phyloP scores from a whole-genome alignment of 2,888 invertebrate species.

The Hylaea fasciaria region DNA sequence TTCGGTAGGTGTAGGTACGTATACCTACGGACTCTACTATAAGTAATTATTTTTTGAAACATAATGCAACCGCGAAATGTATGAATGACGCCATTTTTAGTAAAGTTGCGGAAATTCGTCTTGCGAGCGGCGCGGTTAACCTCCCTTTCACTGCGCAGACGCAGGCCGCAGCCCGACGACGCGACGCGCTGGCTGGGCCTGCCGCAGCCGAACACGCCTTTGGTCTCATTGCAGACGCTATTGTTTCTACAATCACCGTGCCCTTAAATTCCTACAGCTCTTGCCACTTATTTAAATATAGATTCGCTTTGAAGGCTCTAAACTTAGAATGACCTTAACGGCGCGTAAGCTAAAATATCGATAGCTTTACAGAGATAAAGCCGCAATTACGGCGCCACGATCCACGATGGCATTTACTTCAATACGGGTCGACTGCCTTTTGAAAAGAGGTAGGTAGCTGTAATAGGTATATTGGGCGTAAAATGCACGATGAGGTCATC shows the following conservation, averaged over 20 bases:
- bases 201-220: constrained; percentile 26
- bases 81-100: constrained; percentile 83
- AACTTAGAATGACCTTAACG: constrained; percentile 14
- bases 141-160: constrained; percentile 75
- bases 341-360: constrained; percentile 42
- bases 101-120: constrained; percentile 78
- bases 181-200: constrained; percentile 70
- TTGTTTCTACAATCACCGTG: constrained; percentile 8
- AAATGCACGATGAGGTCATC: constrained; percentile 68
- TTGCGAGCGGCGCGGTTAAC: constrained; percentile 73
- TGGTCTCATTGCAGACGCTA: constrained; percentile 18
- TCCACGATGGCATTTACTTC: constrained; percentile 65
- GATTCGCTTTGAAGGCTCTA: background rate
- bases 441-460: constrained; percentile 56
- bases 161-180: constrained; percentile 45
- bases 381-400: constrained; percentile 48
- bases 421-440: constrained; percentile 59
- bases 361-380: constrained; percentile 45
- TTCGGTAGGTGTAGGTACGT: constrained; percentile 49
- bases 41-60: constrained; percentile 61
- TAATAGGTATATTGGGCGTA: constrained; percentile 59
- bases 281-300: background rate
- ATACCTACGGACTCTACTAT: constrained; percentile 52
- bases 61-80: constrained; percentile 75
- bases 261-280: constrained; percentile 4